Percentiles rank a stretch among this genome's conserved stretches.
These are phyloP conservation scores for Nomada flava DNA, from an alignment of 2,888 invertebrate genomes.

Conservation along the genomic window DNA sequence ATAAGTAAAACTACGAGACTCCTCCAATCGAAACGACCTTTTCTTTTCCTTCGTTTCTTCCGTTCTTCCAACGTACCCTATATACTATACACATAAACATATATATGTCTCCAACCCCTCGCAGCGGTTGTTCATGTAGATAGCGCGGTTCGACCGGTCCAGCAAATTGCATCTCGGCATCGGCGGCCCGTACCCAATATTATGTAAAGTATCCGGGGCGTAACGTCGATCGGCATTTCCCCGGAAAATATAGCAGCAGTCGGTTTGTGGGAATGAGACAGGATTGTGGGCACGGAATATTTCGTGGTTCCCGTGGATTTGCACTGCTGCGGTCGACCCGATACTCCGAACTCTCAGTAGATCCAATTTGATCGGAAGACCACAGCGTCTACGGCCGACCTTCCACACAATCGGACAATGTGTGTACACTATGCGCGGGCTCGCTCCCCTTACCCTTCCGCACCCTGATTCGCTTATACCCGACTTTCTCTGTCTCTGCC, in stretches of 20 bases:
- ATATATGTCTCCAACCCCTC: neutral
- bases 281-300: slow-evolving; percentile 69
- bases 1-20: neutral
- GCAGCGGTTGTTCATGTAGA: slow-evolving; percentile 20
- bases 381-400: slow-evolving; percentile 71
- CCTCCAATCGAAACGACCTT: neutral
- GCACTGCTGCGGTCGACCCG: slow-evolving; percentile 73
- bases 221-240: slow-evolving; percentile 68
- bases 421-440: slow-evolving; percentile 64
- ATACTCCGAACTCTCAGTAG: slow-evolving; percentile 76
- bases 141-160: slow-evolving; percentile 28
- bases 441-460: slow-evolving; percentile 38
- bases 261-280: slow-evolving; percentile 56
- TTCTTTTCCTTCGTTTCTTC: neutral
- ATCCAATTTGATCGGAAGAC: slow-evolving; percentile 81
- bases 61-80: neutral
- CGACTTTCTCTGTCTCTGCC: slow-evolving; percentile 38
- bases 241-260: slow-evolving; percentile 59
- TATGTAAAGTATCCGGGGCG: slow-evolving; percentile 65
- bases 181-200: slow-evolving; percentile 53
- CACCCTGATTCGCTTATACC: slow-evolving; percentile 29
- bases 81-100: neutral
- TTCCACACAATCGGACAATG: slow-evolving; percentile 72
- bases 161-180: slow-evolving; percentile 52
- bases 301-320: slow-evolving; percentile 73